Evolutionary conservation across 2,888 invertebrate species (phyloP).

Genomic region (Philereme transversata): DNA sequence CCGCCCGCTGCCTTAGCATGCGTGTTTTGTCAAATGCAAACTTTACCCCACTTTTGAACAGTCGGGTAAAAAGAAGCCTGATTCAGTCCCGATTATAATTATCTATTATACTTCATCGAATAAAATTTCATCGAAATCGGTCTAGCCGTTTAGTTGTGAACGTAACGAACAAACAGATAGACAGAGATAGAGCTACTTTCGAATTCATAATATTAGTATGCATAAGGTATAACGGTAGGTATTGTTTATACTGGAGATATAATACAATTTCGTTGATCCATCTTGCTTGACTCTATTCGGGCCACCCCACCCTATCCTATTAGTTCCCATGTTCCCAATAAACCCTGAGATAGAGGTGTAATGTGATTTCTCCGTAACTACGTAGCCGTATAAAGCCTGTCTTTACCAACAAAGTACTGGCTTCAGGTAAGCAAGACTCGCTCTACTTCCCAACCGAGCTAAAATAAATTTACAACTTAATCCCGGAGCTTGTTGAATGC

Average conservation of each 20-base stretch:
- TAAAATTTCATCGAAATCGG: too few relatives aligned
- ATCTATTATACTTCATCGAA: too few relatives aligned
- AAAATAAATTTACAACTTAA: conserved; percentile 5
- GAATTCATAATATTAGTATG: too few relatives aligned
- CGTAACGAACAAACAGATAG: too few relatives aligned
- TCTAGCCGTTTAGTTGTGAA: too few relatives aligned
- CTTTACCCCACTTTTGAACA: too few relatives aligned
- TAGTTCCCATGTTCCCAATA: conserved; percentile 22
- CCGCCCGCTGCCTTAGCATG: too few relatives aligned
- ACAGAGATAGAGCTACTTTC: too few relatives aligned
- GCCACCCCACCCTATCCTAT: conserved; percentile 8
- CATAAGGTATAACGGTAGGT: background rate
- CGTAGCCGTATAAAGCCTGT: conserved; percentile 3
- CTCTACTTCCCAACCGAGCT: conserved; percentile 4
- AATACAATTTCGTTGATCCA: conserved; percentile 7
- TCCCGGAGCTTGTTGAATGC: conserved; percentile 12
- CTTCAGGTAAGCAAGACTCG: conserved; percentile 7
- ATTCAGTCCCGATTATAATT: too few relatives aligned
- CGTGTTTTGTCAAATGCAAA: too few relatives aligned
- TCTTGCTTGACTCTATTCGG: conserved; percentile 1
- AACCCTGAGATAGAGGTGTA: conserved; percentile 22
- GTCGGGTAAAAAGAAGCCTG: too few relatives aligned
- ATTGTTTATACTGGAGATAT: background rate
- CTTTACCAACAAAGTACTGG: conserved; percentile 6
- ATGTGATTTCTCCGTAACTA: conserved; percentile 15